Evolutionary conservation across 2,113 vertebrate genomes (phyloP).

Genomic region (Salminus brasiliensis): DNA sequence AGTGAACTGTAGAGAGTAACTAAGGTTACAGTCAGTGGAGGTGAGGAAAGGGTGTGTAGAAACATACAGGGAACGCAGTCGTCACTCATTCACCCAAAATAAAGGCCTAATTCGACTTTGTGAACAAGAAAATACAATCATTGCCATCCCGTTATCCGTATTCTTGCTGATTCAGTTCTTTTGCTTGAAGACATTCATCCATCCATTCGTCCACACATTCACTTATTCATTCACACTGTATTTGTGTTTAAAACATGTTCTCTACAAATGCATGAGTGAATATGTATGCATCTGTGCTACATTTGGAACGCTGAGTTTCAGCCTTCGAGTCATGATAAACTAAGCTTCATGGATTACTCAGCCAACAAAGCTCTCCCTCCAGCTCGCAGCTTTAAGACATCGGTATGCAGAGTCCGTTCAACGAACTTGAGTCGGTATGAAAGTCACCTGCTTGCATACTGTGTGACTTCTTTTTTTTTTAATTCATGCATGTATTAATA

Average conservation of each 20-base stretch:
- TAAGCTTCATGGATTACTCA: conserved; percentile 27
- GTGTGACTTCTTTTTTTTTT: conserved; percentile 32
- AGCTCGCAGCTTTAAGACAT: conserved; percentile 20
- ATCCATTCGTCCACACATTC: conserved; percentile 54
- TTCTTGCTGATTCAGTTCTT: conserved; percentile 41
- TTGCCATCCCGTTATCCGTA: conserved; percentile 36
- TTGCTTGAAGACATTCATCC: conserved; percentile 42
- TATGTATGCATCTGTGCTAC: conserved; percentile 47
- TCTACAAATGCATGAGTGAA: conserved; percentile 30
- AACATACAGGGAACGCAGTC: conserved; percentile 12
- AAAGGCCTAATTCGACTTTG: neutral
- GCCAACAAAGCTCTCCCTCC: conserved; percentile 9
- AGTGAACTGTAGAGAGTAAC: conserved; percentile 47
- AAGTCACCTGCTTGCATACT: conserved; percentile 40
- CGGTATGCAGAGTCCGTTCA: conserved; percentile 2
- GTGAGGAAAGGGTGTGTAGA: conserved; percentile 14
- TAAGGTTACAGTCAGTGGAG: conserved; percentile 7
- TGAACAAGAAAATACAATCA: conserved; percentile 45
- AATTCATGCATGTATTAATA: conserved; percentile 38
- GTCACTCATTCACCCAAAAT: conserved; percentile 28
- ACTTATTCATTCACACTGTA: neutral
- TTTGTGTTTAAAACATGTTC: conserved; percentile 18
- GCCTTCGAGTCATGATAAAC: conserved; percentile 15
- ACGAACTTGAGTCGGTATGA: conserved; percentile 43
- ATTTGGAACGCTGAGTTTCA: conserved; percentile 28